phyloP scores from a whole-genome alignment of 2,797 vertebrate genomes.

The Myotis pilosus region DNA sequence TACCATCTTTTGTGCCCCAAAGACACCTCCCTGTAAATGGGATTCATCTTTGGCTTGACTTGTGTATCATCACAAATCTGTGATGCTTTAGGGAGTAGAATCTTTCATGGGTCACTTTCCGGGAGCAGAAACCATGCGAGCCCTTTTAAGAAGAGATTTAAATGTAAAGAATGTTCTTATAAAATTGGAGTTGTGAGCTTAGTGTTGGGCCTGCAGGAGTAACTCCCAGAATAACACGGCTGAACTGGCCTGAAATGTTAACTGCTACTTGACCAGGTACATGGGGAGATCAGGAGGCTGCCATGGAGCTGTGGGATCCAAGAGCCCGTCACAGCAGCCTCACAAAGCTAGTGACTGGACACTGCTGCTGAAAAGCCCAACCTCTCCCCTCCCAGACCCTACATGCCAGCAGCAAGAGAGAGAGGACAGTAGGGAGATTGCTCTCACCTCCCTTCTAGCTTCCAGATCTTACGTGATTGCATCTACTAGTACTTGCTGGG shows the following conservation, averaged over 20 bases:
- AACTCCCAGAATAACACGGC: background rate
- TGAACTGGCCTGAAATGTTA: background rate
- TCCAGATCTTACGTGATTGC: background rate
- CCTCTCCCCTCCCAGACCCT: background rate
- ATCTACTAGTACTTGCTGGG: background rate
- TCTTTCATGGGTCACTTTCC: background rate
- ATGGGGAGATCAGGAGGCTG: background rate
- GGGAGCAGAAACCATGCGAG: background rate
- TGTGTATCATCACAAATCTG: constrained; percentile 75
- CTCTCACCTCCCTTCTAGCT: background rate
- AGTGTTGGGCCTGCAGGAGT: background rate
- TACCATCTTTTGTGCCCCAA: constrained; percentile 76
- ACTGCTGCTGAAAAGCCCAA: background rate
- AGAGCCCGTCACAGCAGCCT: background rate
- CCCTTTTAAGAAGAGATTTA: background rate
- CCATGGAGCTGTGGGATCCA: background rate
- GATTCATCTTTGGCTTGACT: constrained; percentile 79
- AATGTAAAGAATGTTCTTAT: background rate
- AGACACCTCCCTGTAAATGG: constrained; percentile 66
- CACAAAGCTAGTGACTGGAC: background rate
- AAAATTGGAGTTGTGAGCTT: background rate
- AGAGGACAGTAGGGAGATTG: background rate
- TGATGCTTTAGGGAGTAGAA: constrained; percentile 77
- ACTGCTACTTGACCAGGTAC: background rate
- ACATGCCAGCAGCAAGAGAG: background rate